These are phyloP conservation scores for Melanitta fusca DNA, from an alignment of 2,797 vertebrate genomes.

Conservation along the genomic window DNA sequence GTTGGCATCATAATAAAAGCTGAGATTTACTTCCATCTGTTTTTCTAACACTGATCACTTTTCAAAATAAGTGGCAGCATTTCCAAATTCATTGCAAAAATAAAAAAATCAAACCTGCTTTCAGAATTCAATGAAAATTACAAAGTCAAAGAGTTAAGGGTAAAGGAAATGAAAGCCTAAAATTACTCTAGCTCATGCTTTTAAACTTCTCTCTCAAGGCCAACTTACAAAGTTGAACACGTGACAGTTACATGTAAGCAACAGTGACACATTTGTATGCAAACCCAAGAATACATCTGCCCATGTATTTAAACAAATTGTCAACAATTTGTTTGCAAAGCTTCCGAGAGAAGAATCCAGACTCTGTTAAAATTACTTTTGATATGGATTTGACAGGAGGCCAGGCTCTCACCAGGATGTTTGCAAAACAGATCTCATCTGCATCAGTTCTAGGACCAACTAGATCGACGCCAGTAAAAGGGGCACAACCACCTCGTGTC, in stretches of 20 bases:
- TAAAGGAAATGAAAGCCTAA: not conserved
- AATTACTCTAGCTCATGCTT: slow-evolving; percentile 32
- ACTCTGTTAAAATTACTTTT: not conserved
- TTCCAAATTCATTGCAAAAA: not conserved
- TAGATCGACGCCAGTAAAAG: not conserved
- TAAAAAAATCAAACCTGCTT: not conserved
- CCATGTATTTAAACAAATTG: not conserved
- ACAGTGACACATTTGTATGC: slow-evolving; percentile 7
- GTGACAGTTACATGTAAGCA: slow-evolving; percentile 15
- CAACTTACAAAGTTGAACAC: slow-evolving; percentile 44
- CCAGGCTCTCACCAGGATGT: not conserved
- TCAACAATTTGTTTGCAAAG: slow-evolving; percentile 25
- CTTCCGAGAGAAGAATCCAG: not conserved
- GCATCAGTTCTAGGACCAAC: not conserved
- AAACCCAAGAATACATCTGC: not conserved
- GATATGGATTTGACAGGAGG: not conserved
- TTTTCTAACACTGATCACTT: slow-evolving; percentile 8
- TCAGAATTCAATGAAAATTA: not conserved
- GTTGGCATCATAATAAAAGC: not conserved
- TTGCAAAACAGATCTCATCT: not conserved
- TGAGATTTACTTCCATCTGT: not conserved
- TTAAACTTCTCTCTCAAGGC: slow-evolving; percentile 13
- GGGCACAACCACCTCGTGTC: not conserved
- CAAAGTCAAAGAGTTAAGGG: not conserved
- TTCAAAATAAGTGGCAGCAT: not conserved